These are phyloP conservation scores for Centropus bengalensis DNA, from an alignment of 2,113 vertebrate genomes.

Conservation along the genomic window DNA sequence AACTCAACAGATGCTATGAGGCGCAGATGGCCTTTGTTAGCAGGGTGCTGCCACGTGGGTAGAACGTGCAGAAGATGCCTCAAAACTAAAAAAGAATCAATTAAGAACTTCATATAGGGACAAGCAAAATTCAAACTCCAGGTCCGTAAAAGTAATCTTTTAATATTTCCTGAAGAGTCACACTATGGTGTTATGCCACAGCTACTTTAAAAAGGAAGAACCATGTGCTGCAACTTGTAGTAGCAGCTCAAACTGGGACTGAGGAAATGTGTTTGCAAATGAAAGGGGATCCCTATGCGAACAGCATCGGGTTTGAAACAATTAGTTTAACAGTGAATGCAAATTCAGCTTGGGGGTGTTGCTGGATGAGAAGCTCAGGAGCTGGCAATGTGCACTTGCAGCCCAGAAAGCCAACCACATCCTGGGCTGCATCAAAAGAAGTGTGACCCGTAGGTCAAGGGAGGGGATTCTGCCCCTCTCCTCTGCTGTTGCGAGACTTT, in stretches of 20 bases:
- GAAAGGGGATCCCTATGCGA: neutral
- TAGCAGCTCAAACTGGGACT: neutral
- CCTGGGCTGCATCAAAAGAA: too few species aligned
- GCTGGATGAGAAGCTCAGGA: too few species aligned
- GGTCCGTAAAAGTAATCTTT: neutral
- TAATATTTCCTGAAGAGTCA: neutral
- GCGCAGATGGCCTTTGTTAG: neutral
- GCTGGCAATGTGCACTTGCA: too few species aligned
- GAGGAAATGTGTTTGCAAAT: neutral
- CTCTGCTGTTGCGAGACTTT: too few species aligned
- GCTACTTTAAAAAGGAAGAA: neutral
- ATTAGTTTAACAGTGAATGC: neutral
- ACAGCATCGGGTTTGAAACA: slow-evolving; percentile 27
- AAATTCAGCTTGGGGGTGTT: neutral
- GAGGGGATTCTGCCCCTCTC: too few species aligned
- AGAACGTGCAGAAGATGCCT: neutral
- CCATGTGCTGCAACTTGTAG: neutral
- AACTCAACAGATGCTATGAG: neutral
- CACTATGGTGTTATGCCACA: neutral
- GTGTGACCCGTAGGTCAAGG: too few species aligned
- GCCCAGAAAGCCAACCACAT: too few species aligned
- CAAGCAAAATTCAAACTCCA: neutral
- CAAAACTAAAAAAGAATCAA: neutral
- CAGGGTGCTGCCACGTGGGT: neutral
- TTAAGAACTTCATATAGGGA: neutral